These are phyloP conservation scores for Tachyglossus aculeatus DNA, from an alignment of 2,797 vertebrate species.

Conservation along the genomic window DNA sequence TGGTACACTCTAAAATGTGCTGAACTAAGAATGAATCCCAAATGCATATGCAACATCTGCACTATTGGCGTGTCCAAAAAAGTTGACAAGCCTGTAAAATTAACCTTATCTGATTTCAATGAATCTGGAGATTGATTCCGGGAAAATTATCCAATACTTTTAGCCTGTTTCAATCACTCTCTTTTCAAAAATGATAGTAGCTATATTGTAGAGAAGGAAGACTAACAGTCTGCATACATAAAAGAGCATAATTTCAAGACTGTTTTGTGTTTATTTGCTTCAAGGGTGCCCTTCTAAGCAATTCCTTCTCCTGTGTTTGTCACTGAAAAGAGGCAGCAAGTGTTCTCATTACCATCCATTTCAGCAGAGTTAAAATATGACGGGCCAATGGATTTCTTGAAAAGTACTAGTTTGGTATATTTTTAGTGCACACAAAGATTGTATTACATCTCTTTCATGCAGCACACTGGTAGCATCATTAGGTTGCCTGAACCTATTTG, in stretches of 20 bases:
- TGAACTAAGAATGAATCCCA: neutral
- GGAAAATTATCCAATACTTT: too few relatives aligned
- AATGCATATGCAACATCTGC: neutral
- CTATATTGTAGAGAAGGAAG: rapidly evolving
- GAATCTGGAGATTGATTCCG: too few relatives aligned
- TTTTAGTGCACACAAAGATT: neutral
- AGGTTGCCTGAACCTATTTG: neutral
- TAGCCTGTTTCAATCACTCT: too few relatives aligned
- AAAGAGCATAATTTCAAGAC: conserved; percentile 31
- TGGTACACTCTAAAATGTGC: neutral
- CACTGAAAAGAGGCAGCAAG: conserved; percentile 5
- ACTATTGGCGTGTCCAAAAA: neutral
- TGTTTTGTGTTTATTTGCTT: conserved; percentile 49
- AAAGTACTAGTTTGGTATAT: neutral
- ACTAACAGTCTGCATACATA: too few relatives aligned
- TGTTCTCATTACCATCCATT: conserved; percentile 8
- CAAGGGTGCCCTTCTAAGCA: conserved; percentile 9
- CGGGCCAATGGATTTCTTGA: neutral
- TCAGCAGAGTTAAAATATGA: neutral
- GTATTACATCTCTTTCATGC: neutral
- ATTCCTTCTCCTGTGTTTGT: neutral
- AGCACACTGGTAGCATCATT: neutral
- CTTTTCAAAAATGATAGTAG: neutral
- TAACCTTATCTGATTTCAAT: too few relatives aligned
- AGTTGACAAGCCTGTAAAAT: rapidly evolving